Base-by-base conservation (phyloP, 2,888 invertebrate genomes). In the Synergus umbraculus region DNA sequence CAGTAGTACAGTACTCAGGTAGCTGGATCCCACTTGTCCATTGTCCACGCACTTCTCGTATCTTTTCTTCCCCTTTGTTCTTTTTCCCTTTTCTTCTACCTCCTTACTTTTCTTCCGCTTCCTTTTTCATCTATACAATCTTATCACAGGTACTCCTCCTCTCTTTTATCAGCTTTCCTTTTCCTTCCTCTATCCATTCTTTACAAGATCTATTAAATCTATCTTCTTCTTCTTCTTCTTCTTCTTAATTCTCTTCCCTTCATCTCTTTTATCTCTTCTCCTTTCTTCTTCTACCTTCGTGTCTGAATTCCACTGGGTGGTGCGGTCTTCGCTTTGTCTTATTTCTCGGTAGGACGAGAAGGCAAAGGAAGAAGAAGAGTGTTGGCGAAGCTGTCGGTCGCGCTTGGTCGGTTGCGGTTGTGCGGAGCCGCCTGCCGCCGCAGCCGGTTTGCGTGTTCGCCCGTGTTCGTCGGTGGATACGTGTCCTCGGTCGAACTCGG, bases 401-500 rank as follows among this genome's bases (percentile, higher is more conserved):
- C 81, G 81, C 79, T 82, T 81, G 81, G 89, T 88, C 89, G 91
- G 87, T 87, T 91, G 91, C 88, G 91, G 90, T 90, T 91, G 87
- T 88, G 88, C 87, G 88, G 87, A 89, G 87, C 49, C 87, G 89
- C 86, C 87, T 85, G 85, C 69, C 54, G 86, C 89, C 90, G 87
- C 88, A 89, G 89, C 90, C 89, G 90, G 90, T 90, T 90, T 90
- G 88, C 88, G 88, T 90, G 89, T 88, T 87, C 88, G 85, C 81
- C 83, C 85, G 83, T 86, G 84, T 85, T 86, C 85, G 54, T 78
- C 29, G 88, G 89, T 86, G 86, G 87, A 90, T 90, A 90, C 88
- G 89, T 90, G 90, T 90, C 89, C 90, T 90, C 90, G 88, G 88
- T 86, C 87, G 85, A 85, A 86, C 87, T 88, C 88, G 83, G 76